Percentiles rank a stretch among this genome's conserved stretches.
phyloP scores from a whole-genome alignment of 2,797 vertebrate species.

The Rhynchotus rufescens region DNA sequence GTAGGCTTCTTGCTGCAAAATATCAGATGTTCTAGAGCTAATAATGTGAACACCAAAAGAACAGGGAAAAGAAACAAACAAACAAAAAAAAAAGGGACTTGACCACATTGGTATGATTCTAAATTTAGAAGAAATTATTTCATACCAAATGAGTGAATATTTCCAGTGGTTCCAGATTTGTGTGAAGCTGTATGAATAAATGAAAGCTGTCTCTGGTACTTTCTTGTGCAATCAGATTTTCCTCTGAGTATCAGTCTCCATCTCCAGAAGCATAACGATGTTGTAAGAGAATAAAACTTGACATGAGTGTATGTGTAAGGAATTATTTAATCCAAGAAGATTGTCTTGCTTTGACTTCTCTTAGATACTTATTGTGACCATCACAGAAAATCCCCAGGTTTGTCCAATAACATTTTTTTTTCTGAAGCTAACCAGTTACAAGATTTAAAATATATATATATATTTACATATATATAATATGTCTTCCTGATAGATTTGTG shows the following conservation, averaged over 20 bases:
- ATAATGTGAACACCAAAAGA: neutral
- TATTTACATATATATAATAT: neutral
- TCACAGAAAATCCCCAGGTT: neutral
- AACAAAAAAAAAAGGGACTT: neutral
- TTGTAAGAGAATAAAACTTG: neutral
- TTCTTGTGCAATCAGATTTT: neutral
- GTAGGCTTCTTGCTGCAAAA: neutral
- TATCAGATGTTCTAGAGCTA: neutral
- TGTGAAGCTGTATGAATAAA: constrained; percentile 1
- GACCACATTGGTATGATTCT: neutral
- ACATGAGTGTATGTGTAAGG: fast-evolving
- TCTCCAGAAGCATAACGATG: fast-evolving
- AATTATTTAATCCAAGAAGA: neutral
- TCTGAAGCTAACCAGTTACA: neutral
- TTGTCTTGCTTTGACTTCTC: neutral
- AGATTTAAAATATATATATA: neutral
- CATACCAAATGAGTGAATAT: neutral
- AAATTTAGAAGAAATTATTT: neutral
- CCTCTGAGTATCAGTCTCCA: neutral
- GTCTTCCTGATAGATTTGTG: neutral
- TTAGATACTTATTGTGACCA: neutral
- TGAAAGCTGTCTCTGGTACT: neutral
- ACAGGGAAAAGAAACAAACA: neutral
- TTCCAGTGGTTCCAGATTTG: constrained; percentile 14
- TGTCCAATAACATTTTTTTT: neutral